phyloP scores from a whole-genome alignment of 2,113 vertebrate species.

The Ciconia stormi region DNA sequence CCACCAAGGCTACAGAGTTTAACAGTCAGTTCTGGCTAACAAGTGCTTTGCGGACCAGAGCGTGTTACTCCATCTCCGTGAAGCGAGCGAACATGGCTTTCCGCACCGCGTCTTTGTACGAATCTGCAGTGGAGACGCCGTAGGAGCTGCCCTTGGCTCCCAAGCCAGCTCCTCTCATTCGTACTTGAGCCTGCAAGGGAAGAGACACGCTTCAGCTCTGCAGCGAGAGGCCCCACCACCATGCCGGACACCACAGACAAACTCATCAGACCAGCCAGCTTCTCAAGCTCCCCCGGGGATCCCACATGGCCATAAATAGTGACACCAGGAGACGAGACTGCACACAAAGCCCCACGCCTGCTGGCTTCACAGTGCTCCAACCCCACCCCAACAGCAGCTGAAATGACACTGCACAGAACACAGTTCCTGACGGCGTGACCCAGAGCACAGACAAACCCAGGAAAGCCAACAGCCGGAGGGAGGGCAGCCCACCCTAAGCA shows the following conservation, averaged over 20 bases:
- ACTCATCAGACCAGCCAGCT: background rate
- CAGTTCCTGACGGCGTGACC: rapidly evolving
- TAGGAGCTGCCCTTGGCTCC: constrained; percentile 95
- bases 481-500: background rate
- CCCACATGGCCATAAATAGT: rapidly evolving
- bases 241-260: rapidly evolving
- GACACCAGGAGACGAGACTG: background rate
- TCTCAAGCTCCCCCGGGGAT: background rate
- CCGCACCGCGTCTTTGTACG: constrained; percentile 95
- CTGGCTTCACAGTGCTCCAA: rapidly evolving
- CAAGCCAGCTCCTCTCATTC: constrained; percentile 92
- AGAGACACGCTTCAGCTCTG: background rate
- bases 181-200: constrained; percentile 86
- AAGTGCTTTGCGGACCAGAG: background rate
- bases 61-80: constrained; percentile 90
- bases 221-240: rapidly evolving
- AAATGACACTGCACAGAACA: too few relatives aligned
- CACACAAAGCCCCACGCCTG: rapidly evolving
- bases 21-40: constrained; percentile 53
- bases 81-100: constrained; percentile 99
- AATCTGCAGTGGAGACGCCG: constrained; percentile 88
- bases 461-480: background rate
- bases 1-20: constrained; percentile 44
- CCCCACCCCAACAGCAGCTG: background rate
- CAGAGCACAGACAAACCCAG: background rate